A percentile compares a stretch with the other conserved stretches of the same genome.
phyloP scores from a whole-genome alignment of 2,888 invertebrate species.

The Drosophila sordidula region DNA sequence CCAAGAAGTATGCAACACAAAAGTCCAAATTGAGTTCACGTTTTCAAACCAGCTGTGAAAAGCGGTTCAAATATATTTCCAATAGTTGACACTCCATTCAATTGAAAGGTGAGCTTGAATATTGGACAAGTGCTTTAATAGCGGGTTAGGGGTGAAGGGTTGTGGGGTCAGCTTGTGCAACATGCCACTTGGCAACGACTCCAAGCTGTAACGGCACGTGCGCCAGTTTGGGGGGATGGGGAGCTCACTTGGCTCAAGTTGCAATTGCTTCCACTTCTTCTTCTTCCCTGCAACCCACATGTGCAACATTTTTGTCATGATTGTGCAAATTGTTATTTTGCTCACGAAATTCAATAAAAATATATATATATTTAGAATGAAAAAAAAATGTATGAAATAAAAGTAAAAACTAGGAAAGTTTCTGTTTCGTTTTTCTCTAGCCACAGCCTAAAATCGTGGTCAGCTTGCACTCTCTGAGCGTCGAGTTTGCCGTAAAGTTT shows the following conservation, averaged over 20 bases:
- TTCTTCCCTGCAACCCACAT: slow-evolving; percentile 12
- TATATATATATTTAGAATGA: not conserved
- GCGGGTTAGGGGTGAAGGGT: not conserved
- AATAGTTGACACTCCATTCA: slow-evolving; percentile 34
- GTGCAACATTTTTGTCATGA: slow-evolving; percentile 49
- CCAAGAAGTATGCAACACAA: slow-evolving; percentile 5
- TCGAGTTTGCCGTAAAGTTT: slow-evolving; percentile 22
- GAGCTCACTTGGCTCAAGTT: slow-evolving; percentile 8
- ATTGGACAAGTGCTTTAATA: slow-evolving; percentile 29
- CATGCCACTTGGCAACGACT: slow-evolving; percentile 28
- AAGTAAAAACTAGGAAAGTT: slow-evolving; percentile 12
- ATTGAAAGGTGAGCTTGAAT: slow-evolving; percentile 39
- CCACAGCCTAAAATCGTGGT: slow-evolving; percentile 20
- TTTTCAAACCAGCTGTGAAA: slow-evolving; percentile 6
- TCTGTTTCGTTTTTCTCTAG: slow-evolving; percentile 16
- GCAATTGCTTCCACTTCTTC: slow-evolving; percentile 20
- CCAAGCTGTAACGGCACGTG: slow-evolving; percentile 27
- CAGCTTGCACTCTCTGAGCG: slow-evolving; percentile 32
- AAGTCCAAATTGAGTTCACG: slow-evolving; percentile 18
- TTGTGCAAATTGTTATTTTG: slow-evolving; percentile 50
- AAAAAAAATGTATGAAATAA: no score
- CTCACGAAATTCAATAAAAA: slow-evolving; percentile 56
- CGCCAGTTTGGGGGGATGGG: slow-evolving; percentile 1
- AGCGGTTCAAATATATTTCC: slow-evolving; percentile 24
- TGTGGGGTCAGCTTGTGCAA: slow-evolving; percentile 9